Evolutionary conservation across 2,797 vertebrate species (phyloP), one percentile per base, ranked within the genome.

Genomic region (Linurgus olivaceus): DNA sequence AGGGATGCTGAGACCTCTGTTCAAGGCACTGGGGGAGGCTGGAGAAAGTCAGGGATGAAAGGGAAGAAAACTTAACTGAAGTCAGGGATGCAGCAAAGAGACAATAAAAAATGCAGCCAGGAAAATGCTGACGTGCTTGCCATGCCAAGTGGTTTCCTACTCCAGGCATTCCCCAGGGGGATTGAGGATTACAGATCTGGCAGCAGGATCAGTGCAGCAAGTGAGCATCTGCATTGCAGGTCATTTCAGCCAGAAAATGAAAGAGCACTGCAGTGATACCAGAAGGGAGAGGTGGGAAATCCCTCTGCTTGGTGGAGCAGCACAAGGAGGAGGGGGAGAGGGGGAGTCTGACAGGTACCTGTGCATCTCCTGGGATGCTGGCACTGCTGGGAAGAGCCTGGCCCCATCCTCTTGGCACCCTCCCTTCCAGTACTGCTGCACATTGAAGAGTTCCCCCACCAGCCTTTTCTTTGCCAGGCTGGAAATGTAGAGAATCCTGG

Each of bases 211-310:
- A 4, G 45, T 25, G 58, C 63, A 90, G 93, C 33, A 17, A 80
- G 73, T 3, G 51, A 91, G 79, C 73, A 87, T 95, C 95, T 89
- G 96, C 95, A 96, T 94, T 96, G 96, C 95, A 96, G 94, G 89
- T 89, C 80, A 57, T 75, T 90, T 40, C 80, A 74, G 11, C 78
- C 61, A 26, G 65, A n/a, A 80, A 63, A 71, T 20, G 38, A 79
- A 86, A 76, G 71, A 84, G 71, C 86, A 5, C 94, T 91, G 90
- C 91, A 77, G 77, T 24, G 88, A n/a, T 31, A 40, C 5, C 2
- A 1, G 71, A 6, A 4, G 2, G 25, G 61, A 33, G 67, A 79
- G 67, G 72, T 11, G 10, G 58, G 91, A 47, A 84, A 72, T 24
- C 40, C 42, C 74, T 19, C 31, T 10, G 68, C 13, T 17, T 50